A percentile compares a stretch with the other conserved stretches of the same genome.
Evolutionary conservation across 1,140 invertebrate genomes (phyloP).

Genomic region (Danaus melanippus): DNA sequence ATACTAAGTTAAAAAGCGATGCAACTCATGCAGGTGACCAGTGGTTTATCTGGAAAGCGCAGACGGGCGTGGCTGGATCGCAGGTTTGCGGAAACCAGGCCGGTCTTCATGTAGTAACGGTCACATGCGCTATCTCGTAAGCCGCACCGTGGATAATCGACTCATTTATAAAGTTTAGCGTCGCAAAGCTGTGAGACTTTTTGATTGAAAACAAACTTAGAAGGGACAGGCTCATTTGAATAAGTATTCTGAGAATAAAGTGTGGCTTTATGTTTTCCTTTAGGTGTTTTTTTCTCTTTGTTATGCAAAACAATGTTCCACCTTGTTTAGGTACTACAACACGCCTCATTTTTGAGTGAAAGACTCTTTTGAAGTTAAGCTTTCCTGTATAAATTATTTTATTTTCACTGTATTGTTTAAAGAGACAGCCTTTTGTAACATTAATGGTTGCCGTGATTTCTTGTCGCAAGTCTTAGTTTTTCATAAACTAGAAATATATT

Average conservation of each 20-base stretch:
- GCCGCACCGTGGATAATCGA: constrained; percentile 60
- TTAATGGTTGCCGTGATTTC: constrained; percentile 49
- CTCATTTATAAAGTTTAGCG: constrained; percentile 71
- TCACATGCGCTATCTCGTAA: constrained; percentile 47
- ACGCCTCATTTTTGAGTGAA: constrained; percentile 72
- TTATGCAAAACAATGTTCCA: constrained; percentile 72
- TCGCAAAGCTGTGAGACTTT: constrained; percentile 66
- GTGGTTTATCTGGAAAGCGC: constrained; percentile 51
- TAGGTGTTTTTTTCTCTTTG: constrained; percentile 70
- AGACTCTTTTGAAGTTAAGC: constrained; percentile 71
- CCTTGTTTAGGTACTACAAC: constrained; percentile 70
- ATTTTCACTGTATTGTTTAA: constrained; percentile 68
- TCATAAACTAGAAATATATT: constrained; percentile 26
- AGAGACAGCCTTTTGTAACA: constrained; percentile 58
- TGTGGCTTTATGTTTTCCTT: constrained; percentile 72
- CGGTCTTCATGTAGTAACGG: too few relatives aligned
- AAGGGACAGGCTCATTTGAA: constrained; percentile 71
- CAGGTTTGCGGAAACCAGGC: too few relatives aligned
- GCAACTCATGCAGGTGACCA: constrained; percentile 69
- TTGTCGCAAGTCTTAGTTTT: constrained; percentile 44
- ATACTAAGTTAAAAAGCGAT: constrained; percentile 66
- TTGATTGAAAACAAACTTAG: constrained; percentile 72
- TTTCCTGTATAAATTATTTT: constrained; percentile 70
- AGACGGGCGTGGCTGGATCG: constrained; percentile 11
- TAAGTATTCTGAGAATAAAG: constrained; percentile 72